Base-by-base conservation (phyloP, 2,797 vertebrate species). In the Remorina albescens region DNA sequence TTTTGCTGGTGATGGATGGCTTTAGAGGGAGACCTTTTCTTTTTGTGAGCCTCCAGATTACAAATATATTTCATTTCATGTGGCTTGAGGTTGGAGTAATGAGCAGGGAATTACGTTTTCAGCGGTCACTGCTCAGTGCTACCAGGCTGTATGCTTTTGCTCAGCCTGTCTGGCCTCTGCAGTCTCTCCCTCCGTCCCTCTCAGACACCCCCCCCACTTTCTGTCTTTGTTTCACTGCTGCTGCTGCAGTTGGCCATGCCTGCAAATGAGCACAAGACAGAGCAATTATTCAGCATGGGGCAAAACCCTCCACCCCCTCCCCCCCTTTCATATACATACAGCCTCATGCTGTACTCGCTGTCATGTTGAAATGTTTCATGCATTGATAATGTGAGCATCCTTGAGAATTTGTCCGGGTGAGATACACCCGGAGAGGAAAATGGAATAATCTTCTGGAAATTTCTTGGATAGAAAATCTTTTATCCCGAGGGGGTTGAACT, bases 261-360 rank as follows among this genome's bases (percentile, higher is more conserved):
- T 92, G 87, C 90, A 92, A 93, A 93, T 93, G 83, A 90, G 91
- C 85, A 69, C 76, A 42, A 82, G 76, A 91, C 86, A 86, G 83
- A 82, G 87, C 82, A 64, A 90, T 91, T 91, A 91, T 91, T 92
- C 89, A 89, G 88, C 88, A 59, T 8, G 30, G 84, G 84, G 74
- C 81, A 67, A 76, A n/a, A n/a, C n/a, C n/a, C n/a, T n/a, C n/a
- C n/a, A 5, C 73, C 84, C 0, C 13, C 85, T 67, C 81, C 85
- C 80, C 78, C 32, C 47, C 37, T 59, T 30, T 30, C 41, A 54
- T 32, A 55, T 55, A 46, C 28, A 36, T 46, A 61, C 36, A 44
- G 28, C 16, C 41, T 46, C 34, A 21, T 8, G 57, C 68, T 26
- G 18, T 72, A 51, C 59, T 53, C 23, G 2, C 56, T 60, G 80